Base-by-base conservation (phyloP, 1,140 invertebrate genomes). In the Pectinophora gossypiella region DNA sequence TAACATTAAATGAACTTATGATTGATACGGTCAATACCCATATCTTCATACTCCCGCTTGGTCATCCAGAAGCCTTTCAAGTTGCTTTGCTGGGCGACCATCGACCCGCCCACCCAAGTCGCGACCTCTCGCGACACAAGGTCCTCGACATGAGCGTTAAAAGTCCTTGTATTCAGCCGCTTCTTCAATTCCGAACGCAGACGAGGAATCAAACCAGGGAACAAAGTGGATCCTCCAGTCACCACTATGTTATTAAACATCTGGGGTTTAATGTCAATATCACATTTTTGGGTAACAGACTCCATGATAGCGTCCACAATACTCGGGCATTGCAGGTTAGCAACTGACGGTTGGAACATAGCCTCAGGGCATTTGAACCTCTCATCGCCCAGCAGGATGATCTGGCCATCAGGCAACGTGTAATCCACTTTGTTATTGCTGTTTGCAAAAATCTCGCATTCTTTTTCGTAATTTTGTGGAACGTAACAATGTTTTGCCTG, bases 281-380 rank as follows among this genome's bases (percentile, higher is more conserved):
- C 94, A 62, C 94, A 95, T 79, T 94, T 93, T 90, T 93, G 94
- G n/a, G n/a, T n/a, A 60, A 97, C 96, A 45, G 93, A 94, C 73
- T 94, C 94, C 88, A 93, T 95, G 15, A 94, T 94, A 23, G 93
- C 94, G 68, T 96, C 94, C 51, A 94, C 92, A 63, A 95, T 93
- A 46, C 93, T 94, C 40, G 91, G 91, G 35, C 92, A 91, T 82
- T 95, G 92, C 89, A 95, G 92, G 38, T 92, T 92, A 42, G 93
- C 78, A 74, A 95, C 92, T 1, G 90, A 90, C 36, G 95, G 95
- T 70, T 95, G 94, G 90, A 97, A 97, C 51, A 97, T 89, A 27
- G 95, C 91, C 85, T 97, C 95, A 3, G 95, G 95, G 66, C 94
- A 97, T 67, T 95, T 90, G 90, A 97, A 96, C 47, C 95, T 89